Evolutionary conservation across 2,797 vertebrate genomes (phyloP).

Genomic region (Psittacula echo): DNA sequence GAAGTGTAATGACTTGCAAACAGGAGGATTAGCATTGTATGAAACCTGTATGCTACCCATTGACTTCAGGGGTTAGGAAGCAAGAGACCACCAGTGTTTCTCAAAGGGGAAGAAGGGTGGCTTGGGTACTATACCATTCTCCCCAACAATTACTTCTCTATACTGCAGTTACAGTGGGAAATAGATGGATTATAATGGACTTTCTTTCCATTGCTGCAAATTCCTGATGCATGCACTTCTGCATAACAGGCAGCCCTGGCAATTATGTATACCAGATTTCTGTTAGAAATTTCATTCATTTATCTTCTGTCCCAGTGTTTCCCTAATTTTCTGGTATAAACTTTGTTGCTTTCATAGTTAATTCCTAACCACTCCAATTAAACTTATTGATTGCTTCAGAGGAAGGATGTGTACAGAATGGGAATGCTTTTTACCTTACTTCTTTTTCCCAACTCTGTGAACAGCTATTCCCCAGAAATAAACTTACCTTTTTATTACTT

Average conservation of each 20-base stretch:
- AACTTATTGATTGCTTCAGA: conserved; percentile 39
- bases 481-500: background rate
- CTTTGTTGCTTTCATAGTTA: background rate
- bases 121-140: rapidly evolving
- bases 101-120: background rate
- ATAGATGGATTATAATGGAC: background rate
- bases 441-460: background rate
- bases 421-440: background rate
- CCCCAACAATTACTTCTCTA: background rate
- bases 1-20: background rate
- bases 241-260: background rate
- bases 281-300: background rate
- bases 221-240: background rate
- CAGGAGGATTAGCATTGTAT: background rate
- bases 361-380: conserved; percentile 40
- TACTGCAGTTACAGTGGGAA: background rate
- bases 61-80: background rate
- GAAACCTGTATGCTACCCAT: background rate
- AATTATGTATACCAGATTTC: background rate
- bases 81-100: background rate
- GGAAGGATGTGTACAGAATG: background rate
- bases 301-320: conserved; percentile 5
- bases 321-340: background rate
- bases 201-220: background rate
- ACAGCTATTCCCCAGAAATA: conserved; percentile 1